phyloP scores from a whole-genome alignment of 2,113 vertebrate genomes.

The Cyrtonyx montezumae region DNA sequence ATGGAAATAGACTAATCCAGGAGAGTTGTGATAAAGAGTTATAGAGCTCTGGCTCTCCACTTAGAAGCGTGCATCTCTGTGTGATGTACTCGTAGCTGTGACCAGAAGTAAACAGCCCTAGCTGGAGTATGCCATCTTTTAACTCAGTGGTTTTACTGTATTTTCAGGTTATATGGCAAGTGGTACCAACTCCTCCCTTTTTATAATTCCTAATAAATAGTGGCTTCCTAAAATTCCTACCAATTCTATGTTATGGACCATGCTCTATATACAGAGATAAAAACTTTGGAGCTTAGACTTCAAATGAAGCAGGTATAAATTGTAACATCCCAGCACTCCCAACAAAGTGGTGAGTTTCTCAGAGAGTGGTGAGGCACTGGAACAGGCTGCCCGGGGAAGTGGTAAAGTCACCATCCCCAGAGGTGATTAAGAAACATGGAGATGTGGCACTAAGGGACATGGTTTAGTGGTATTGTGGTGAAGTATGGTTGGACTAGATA shows the following conservation, averaged over 20 bases:
- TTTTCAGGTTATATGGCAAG: background rate
- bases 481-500: no score
- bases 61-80: rapidly evolving
- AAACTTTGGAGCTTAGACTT: background rate
- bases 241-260: background rate
- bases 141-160: rapidly evolving
- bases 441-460: no score
- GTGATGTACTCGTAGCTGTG: background rate
- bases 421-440: no score
- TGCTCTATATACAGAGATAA: background rate
- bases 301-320: background rate
- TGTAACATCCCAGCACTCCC: background rate
- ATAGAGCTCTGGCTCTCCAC: background rate
- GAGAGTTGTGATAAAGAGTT: background rate
- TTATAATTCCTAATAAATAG: background rate
- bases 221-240: background rate
- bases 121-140: rapidly evolving
- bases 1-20: background rate
- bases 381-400: no score
- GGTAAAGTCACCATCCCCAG: no score
- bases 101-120: background rate
- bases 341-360: background rate
- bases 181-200: background rate
- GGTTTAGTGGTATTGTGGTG: no score
- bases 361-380: no score